These are phyloP conservation scores for Channa striata DNA, from an alignment of 2,797 vertebrate genomes.

Conservation along the genomic window DNA sequence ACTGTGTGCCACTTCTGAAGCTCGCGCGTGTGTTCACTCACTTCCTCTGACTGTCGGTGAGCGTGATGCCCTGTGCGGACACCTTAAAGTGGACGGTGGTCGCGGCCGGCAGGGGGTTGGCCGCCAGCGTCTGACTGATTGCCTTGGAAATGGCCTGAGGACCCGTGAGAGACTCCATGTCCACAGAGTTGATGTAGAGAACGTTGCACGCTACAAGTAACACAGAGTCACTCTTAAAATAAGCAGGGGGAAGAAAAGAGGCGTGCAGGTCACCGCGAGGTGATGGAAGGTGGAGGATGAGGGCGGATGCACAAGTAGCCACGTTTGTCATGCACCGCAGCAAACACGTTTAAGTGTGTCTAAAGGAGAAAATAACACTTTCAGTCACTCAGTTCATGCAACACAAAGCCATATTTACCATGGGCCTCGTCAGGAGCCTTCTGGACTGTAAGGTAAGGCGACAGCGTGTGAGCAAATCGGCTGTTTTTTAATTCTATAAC, in stretches of 20 bases:
- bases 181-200: constrained; percentile 96
- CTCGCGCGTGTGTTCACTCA: constrained; percentile 75
- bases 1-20: too few species aligned
- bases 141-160: constrained; percentile 96
- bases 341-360: not conserved
- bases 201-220: constrained; percentile 91
- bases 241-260: not conserved
- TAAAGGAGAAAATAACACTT: not conserved
- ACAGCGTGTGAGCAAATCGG: constrained; percentile 36
- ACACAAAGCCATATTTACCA: constrained; percentile 78
- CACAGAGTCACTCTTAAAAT: not conserved
- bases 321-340: constrained; percentile 37
- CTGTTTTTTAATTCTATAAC: too few species aligned
- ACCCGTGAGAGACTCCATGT: constrained; percentile 98
- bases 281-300: not conserved
- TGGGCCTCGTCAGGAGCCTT: constrained; percentile 82
- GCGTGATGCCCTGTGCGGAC: constrained; percentile 94
- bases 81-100: constrained; percentile 97
- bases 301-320: not conserved
- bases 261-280: constrained; percentile 34
- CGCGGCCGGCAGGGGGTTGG: constrained; percentile 86
- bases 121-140: constrained; percentile 88
- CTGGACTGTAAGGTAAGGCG: constrained; percentile 75
- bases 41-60: constrained; percentile 99
- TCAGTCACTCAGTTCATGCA: constrained; percentile 1